Evolutionary conservation across 37 sponge, comb jelly and placozoan genomes (phyloP), one percentile per base, ranked within the genome.

Genomic region (Chondrosia reniformis): DNA sequence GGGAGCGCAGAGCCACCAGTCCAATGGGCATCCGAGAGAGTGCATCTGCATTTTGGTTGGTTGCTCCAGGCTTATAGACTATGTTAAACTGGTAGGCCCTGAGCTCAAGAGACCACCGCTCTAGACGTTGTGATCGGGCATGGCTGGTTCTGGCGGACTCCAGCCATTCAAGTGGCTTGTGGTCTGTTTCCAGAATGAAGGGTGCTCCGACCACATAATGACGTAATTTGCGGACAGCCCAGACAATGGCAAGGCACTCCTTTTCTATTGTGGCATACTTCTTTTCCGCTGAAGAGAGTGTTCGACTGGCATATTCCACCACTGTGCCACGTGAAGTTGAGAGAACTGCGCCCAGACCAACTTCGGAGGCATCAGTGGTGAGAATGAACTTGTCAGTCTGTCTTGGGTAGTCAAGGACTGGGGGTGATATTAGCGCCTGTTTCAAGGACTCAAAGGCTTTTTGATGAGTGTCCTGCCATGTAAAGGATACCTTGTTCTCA

Each of bases 21-120:
- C 15, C 52, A 49, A 49, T 15, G 10, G 52, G 52, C 52, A 19
- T 10, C 15, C 52, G 52, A 15, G 52, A 87, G 21, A 87, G 63
- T 52, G 82, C 78, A 81, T 87, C 87, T 33, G 88, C 83, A 71
- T 82, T 87, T 5, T 33, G 52, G 45, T 87, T 82, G 33, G 21
- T 21, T 30, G 52, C 40, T 4, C 78, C 78, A 28, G 76, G 76
- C 12, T 74, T 62, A 52, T 87, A 81, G 56, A 40, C 74, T 41
- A 81, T 81, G 40, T 33, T 27, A 49, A 69, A 69, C 15, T 54
- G 43, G 40, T 44, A 78, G 27, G 67, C 79, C 44, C 77, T 78
- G 22, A 84, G 33, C 8, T 57, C 74, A 59, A 84, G 74, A 37
- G 79, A 63, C 78, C 84, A 77, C 13, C 72, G 55, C 19, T 43